Conservation (phyloP, 2,113 vertebrate species). For the Leucosticte australis region DNA sequence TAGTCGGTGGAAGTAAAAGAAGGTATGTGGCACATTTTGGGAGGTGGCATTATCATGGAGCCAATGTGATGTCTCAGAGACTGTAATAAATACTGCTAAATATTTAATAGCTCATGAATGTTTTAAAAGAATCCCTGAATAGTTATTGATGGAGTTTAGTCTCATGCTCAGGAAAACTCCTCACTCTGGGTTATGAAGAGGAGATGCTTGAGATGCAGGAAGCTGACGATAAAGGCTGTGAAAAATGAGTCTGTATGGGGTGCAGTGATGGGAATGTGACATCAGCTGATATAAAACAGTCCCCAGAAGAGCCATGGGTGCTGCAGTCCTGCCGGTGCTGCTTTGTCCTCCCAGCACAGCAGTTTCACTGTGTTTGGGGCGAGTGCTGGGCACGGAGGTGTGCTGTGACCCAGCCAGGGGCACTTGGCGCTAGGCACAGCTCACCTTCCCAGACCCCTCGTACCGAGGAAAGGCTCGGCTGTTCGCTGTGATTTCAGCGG, state of each 20-base stretch:
- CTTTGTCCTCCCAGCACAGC: not conserved
- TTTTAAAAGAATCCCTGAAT: constrained; percentile 40
- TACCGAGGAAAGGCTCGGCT: not conserved
- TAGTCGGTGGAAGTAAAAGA: not conserved
- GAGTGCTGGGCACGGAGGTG: not conserved
- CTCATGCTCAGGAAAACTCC: not conserved
- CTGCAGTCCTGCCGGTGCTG: not conserved
- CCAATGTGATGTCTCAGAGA: not conserved
- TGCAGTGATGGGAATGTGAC: not conserved
- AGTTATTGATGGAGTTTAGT: constrained; percentile 34
- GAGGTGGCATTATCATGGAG: constrained; percentile 16
- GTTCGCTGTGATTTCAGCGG: not conserved
- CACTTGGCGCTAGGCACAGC: not conserved
- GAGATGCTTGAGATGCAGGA: not conserved
- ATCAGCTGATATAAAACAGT: not conserved
- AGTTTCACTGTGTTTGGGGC: not conserved
- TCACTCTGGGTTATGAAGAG: not conserved
- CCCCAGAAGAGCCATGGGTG: not conserved
- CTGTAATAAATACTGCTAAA: constrained; percentile 31
- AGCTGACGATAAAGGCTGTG: not conserved
- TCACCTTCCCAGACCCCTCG: not conserved
- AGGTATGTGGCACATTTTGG: not conserved
- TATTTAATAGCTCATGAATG: constrained; percentile 55
- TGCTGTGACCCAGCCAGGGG: not conserved
- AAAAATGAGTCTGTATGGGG: not conserved